Base-by-base conservation (phyloP, 1,140 invertebrate genomes). In the Planococcus citri region DNA sequence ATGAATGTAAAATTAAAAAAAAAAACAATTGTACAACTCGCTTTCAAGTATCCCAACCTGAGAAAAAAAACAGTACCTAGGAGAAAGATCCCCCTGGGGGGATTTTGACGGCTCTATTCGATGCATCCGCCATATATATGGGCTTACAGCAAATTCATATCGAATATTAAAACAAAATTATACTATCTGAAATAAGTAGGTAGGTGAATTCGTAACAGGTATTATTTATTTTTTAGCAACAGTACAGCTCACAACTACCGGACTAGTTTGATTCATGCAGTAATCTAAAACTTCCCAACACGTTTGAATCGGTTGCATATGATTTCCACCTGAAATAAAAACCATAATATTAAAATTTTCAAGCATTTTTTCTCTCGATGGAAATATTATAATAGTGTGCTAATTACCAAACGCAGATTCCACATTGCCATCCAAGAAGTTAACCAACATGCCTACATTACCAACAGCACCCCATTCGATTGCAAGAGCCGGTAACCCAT, bases 391-490 rank as follows among this genome's bases (percentile, higher is more conserved):
- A 41, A 22, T 58, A 22, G 17, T 4, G 17, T 6, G 21, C 3
- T n/a, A 58, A 22, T 64, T 64, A 64, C 60, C 60, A 25, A 6
- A 64, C 3, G 60, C 10, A 9, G 21, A 25, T 17, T 64, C 60
- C 22, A 25, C 22, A 27, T 64, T 64, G 10, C 60, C 60, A 25
- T 64, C 60, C 25, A 24, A 6, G 24, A 64, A 64, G 21, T 10
- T 3, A 64, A 64, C 60, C 1, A 64, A 64, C 60, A 64, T 64
- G 9, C 60, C 60, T 25, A 64, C 60, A 64, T 64, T 64, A 2
- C 60, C 60, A 27, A 64, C 60, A 22, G 60, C 60, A 22, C 72
- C 74, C 73, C 73, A 75, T 69, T 75, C 72, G 22, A 75, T 73
- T 14, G 74, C 73, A 37, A 74, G 58, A 22, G 68, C 74, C 61